Conservation (phyloP, 2,113 vertebrate genomes). For the Phrynosoma blainvillii region DNA sequence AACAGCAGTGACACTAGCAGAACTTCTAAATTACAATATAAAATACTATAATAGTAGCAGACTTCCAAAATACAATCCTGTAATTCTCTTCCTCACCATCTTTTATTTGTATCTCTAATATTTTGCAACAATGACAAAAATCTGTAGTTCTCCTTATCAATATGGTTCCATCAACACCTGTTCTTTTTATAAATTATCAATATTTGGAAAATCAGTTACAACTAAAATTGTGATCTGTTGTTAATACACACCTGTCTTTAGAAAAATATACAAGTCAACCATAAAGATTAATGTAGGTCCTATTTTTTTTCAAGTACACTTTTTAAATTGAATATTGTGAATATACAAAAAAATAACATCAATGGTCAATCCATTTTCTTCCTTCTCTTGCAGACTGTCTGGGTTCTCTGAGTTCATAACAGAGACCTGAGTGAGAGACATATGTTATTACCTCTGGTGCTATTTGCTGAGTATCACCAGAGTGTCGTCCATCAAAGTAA, state of each 20-base stretch:
- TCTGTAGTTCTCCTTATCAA: neutral
- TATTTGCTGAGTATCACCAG: neutral
- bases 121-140: neutral
- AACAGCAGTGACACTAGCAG: neutral
- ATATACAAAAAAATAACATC: neutral
- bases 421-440: slow-evolving; percentile 1
- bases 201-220: slow-evolving; percentile 1
- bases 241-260: neutral
- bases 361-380: neutral
- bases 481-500: neutral
- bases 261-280: neutral
- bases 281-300: neutral
- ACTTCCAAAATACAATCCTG: neutral
- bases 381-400: neutral
- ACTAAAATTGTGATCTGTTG: neutral
- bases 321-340: neutral
- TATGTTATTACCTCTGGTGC: neutral
- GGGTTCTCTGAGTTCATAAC: slow-evolving; percentile 3
- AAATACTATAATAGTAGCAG: neutral
- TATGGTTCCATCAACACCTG: neutral
- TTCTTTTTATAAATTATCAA: neutral
- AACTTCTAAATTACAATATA: neutral
- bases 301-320: neutral
- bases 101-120: neutral
- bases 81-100: neutral